Percentiles rank a stretch among this genome's conserved stretches.
phyloP scores from a whole-genome alignment of 2,888 invertebrate genomes.

The Eupithecia dodoneata region DNA sequence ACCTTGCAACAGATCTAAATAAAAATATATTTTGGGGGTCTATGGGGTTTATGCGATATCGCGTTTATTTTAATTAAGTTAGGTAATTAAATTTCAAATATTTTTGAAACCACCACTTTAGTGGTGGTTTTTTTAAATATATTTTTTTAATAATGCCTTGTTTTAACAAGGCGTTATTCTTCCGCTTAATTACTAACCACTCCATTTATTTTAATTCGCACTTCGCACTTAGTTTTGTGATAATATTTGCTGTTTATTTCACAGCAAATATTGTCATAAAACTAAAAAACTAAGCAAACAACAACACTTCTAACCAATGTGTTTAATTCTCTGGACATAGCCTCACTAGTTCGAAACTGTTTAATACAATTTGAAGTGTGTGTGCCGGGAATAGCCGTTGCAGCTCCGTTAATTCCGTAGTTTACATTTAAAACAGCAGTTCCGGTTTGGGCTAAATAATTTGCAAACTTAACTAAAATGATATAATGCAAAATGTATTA shows the following conservation, averaged over 20 bases:
- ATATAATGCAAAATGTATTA: neutral
- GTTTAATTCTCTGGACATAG: neutral
- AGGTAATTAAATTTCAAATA: too few relatives aligned
- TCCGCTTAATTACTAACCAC: neutral
- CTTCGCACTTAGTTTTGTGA: too few relatives aligned
- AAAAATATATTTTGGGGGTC: too few relatives aligned
- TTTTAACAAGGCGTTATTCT: neutral
- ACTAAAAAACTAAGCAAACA: neutral
- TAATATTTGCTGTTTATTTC: too few relatives aligned
- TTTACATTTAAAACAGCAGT: neutral
- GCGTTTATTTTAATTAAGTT: too few relatives aligned
- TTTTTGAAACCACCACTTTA: too few relatives aligned
- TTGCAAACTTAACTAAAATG: neutral
- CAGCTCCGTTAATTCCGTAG: neutral
- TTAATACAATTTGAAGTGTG: slow-evolving; percentile 1
- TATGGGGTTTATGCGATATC: too few relatives aligned
- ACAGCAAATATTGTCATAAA: neutral
- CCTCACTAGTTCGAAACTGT: neutral
- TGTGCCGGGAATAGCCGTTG: neutral
- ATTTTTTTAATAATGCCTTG: too few relatives aligned
- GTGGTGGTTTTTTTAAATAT: too few relatives aligned
- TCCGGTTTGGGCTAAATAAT: neutral
- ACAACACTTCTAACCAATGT: neutral
- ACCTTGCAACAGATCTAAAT: too few relatives aligned
- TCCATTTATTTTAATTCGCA: too few relatives aligned